phyloP scores from a whole-genome alignment of 2,888 invertebrate genomes.

The Andrena trimmerana region DNA sequence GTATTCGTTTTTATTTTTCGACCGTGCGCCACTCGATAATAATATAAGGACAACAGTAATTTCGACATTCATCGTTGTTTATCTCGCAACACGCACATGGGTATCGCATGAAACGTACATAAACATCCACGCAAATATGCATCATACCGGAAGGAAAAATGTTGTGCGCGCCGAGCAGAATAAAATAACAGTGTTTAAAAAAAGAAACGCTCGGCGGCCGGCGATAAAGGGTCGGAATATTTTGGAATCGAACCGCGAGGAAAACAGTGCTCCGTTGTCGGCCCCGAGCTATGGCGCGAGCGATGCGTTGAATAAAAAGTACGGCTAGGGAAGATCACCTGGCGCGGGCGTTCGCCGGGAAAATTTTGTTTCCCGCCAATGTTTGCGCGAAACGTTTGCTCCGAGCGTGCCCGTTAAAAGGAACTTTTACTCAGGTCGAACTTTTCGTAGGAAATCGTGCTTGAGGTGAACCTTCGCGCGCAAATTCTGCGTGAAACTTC shows the following conservation, averaged over 20 bases:
- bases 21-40: not conserved
- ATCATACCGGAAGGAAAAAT: not conserved
- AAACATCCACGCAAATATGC: not conserved
- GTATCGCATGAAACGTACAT: not conserved
- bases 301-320: not conserved
- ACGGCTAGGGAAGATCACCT: slow-evolving; percentile 8
- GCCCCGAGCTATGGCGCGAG: slow-evolving; percentile 1
- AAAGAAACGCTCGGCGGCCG: not conserved
- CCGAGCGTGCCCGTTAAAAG: not conserved
- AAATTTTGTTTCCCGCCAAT: slow-evolving; percentile 19
- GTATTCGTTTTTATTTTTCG: no score
- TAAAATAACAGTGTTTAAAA: slow-evolving; percentile 4
- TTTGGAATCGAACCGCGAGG: slow-evolving; percentile 14
- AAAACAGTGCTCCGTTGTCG: slow-evolving; percentile 19
- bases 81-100: not conserved
- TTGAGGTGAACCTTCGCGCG: not conserved
- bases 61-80: not conserved
- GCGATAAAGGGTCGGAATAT: slow-evolving; percentile 12
- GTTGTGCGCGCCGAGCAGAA: not conserved
- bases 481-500: not conserved
- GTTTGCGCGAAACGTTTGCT: slow-evolving; percentile 24
- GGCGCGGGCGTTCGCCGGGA: slow-evolving; percentile 2
- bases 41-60: not conserved
- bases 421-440: not conserved
- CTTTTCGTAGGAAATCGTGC: slow-evolving; percentile 16